Base-by-base conservation (phyloP, 2,113 vertebrate genomes). In the Esox niger region DNA sequence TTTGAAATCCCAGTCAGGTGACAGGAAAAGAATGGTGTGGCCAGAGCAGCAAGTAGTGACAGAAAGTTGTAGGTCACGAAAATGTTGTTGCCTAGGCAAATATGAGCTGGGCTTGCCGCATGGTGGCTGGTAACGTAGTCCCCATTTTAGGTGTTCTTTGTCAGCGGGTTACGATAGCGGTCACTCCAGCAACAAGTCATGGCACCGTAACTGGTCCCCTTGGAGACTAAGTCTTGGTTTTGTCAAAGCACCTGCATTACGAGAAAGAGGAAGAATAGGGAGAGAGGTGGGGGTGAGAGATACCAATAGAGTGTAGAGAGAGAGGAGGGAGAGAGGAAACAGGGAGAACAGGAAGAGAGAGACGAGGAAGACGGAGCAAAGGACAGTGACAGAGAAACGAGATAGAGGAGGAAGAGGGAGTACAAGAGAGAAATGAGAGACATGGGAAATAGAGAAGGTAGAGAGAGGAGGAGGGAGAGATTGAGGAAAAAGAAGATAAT, bases 71-170 rank as follows among this genome's bases (percentile, higher is more conserved):
- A 71, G 65, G 66, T 73, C 61, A 69, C 60, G 21, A 43, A 58
- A 56, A 70, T 58, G 33, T 20, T 64, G 38, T 25, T 75, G 85
- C 76, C 60, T 62, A 66, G 69, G 74, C 64, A 81, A n/a, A 64
- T 90, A 83, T 90, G 56, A 83, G 84, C 71, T 68, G 71, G 79
- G 76, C 35, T 31, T 64, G 69, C 49, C 75, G 77, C 81, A 73
- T 70, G 68, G 80, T 38, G 47, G 32, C 38, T 49, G 66, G 76
- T 67, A 31, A 6, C 8, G 70, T 52, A 29, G 75, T 79, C 80
- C 83, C 84, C 88, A 88, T 91, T 79, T 85, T 80, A 91, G 81
- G 74, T 87, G 80, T 82, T 89, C 83, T 66, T 77, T 63, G 26
- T 84, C 76, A 64, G 52, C 71, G 74, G 79, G 31, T 76, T 86